Base-by-base conservation (phyloP, 2,113 vertebrate species). In the Oostethus manadensis region DNA sequence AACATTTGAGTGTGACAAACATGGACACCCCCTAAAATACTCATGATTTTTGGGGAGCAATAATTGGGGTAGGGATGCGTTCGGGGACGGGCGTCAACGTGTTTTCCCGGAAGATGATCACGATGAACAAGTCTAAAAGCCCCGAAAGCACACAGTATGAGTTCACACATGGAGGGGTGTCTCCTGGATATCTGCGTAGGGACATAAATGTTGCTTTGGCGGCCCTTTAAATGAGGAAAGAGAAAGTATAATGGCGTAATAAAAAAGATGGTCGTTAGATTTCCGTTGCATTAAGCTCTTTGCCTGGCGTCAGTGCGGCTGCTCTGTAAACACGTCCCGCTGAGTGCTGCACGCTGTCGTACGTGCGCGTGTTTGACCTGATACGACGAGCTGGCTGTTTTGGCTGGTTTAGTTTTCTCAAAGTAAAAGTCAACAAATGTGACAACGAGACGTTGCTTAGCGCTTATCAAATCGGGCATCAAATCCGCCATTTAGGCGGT, bases 241-340 rank as follows among this genome's bases (percentile, higher is more conserved):
- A 57, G 44, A 68, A 81, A 66, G 75, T 66, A 46, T 89, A 88
- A 90, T 89, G 85, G 86, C 73, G 60, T 67, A 88, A 89, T 91
- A 90, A 88, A 88, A 89, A 63, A 75, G 71, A 82, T 64, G 80
- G 80, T 81, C 68, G 81, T 88, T 83, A 85, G 76, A 88, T 87
- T 89, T 87, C 82, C 85, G 84, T 82, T 73, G 69, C 87, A 87
- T 88, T 88, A 87, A 71, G 73, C 47, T 67, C 66, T 64, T 65
- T 73, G 68, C 67, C 72, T 86, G 81, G 87, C 83, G 73, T 87
- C 86, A 87, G 76, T 76, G 74, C 17, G 62, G 66, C 60, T 50
- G 42, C 76, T 87, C 68, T 80, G 82, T 82, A 84, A 87, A 87
- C 81, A 86, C 58, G 29, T 68, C 73, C 56, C 35, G 21, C 51